A percentile compares a stretch with the other conserved stretches of the same genome.
phyloP scores from a whole-genome alignment of 2,797 vertebrate genomes.

The Onychomys leucogaster region DNA sequence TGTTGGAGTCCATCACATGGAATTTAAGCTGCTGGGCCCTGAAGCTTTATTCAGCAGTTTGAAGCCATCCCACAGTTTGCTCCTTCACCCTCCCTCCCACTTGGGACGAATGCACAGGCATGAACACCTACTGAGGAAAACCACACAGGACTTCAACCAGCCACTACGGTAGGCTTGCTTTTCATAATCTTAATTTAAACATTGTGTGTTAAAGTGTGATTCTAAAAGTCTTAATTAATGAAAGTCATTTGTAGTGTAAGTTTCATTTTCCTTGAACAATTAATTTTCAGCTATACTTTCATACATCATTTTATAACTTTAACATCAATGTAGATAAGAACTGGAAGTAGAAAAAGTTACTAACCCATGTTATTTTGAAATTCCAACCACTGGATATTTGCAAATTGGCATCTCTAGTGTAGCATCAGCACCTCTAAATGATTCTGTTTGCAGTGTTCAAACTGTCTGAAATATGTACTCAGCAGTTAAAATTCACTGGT shows the following conservation, averaged over 20 bases:
- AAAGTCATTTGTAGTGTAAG: constrained; percentile 57
- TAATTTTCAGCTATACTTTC: constrained; percentile 44
- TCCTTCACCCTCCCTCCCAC: constrained; percentile 72
- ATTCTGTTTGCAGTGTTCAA: constrained; percentile 56
- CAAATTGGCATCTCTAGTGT: constrained; percentile 42
- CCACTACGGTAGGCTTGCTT: constrained; percentile 85
- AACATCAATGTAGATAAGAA: constrained; percentile 20
- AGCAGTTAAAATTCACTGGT: constrained; percentile 48
- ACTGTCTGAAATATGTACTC: constrained; percentile 38
- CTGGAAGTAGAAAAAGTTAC: background rate
- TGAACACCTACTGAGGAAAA: constrained; percentile 77
- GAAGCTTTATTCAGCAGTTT: constrained; percentile 76
- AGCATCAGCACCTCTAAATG: constrained; percentile 41
- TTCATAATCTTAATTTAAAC: constrained; percentile 72
- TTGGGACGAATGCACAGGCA: constrained; percentile 76
- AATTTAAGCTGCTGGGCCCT: constrained; percentile 81
- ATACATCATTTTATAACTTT: background rate
- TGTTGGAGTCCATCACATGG: constrained; percentile 78
- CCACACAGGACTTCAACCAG: constrained; percentile 78
- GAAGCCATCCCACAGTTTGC: constrained; percentile 77
- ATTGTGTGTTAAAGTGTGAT: constrained; percentile 39
- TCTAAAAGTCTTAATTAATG: constrained; percentile 55
- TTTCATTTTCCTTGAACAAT: constrained; percentile 51
- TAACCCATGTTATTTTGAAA: constrained; percentile 37
- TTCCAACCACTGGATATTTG: constrained; percentile 45